Evolutionary conservation across 2,797 vertebrate species (phyloP), one percentile per base, ranked within the genome.

Genomic region (Sebastes variabilis): DNA sequence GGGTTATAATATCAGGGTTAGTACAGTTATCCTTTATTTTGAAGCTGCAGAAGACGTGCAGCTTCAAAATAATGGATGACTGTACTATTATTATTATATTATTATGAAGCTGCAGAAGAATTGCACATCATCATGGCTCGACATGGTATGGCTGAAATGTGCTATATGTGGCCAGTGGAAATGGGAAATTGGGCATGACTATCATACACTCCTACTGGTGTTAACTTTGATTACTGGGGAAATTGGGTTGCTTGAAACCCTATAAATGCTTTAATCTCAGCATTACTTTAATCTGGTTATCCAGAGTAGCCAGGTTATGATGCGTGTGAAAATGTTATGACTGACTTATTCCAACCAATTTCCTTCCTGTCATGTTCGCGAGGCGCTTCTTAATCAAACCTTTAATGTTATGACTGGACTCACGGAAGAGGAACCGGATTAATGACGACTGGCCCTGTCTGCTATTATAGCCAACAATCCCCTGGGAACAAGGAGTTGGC

Each of bases 311-410:
- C 36, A 66, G 16, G 32, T 64, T 67, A 62, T 67, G 67, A 20
- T 36, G 34, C 1, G 1, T 74, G 30, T 58, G 49, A 66, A 60
- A 66, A 71, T 72, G 6, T 67, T 93, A 25, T 87, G 90, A 87
- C 72, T 72, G 88, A 92, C 79, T 91, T 91, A 87, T 87, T 74
- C 82, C 66, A 68, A 87, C 68, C 78, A 85, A 91, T 93, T 89
- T 89, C 42, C 80, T 77, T 64, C 72, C 81, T 52, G 77, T 91
- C 86, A 93, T 90, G 82, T 89, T 89, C 70, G n/a, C 52, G 79
- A 72, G 69, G 77, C 72, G 76, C 82, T 87, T 94, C 83, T 93
- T 92, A 91, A 92, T 95, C 92, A 93, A 89, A 91, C 82, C 86
- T 86, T 87, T 87, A 91, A 92, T 87, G 86, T 91, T 91, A 89